Evolutionary conservation across 2,888 invertebrate genomes (phyloP).

Genomic region (Pedicia rivosa): DNA sequence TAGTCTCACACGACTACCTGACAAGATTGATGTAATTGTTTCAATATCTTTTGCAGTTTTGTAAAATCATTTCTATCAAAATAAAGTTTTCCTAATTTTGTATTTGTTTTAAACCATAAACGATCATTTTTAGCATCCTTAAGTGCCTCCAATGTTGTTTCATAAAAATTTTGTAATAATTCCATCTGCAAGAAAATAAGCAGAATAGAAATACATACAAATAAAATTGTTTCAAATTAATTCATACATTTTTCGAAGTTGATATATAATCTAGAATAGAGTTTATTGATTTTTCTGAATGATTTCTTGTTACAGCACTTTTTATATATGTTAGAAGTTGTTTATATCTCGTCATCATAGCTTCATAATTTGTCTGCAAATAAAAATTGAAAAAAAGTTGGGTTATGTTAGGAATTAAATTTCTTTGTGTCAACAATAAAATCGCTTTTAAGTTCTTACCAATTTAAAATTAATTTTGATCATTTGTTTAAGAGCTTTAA

Average conservation of each 20-base stretch:
- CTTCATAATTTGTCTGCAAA: constrained; percentile 69
- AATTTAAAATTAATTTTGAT: constrained; percentile 98
- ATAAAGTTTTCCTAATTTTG: constrained; percentile 94
- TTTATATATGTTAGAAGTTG: constrained; percentile 96
- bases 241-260: constrained; percentile 94
- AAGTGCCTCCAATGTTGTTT: constrained; percentile 83
- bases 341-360: constrained; percentile 93
- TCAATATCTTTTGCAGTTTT: constrained; percentile 89
- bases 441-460: too few relatives aligned
- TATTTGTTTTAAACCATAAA: constrained; percentile 99
- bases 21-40: constrained; percentile 93
- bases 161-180: constrained; percentile 93
- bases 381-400: too few relatives aligned
- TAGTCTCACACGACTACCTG: too few relatives aligned
- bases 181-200: constrained; percentile 57
- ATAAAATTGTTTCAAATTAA: constrained; percentile 17
- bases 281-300: constrained; percentile 98
- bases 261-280: constrained; percentile 99
- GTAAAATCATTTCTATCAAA: constrained; percentile 91
- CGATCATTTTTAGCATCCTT: constrained; percentile 98
- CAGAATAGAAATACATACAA: constrained; percentile 5
- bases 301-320: constrained; percentile 97
- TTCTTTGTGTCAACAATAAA: too few relatives aligned
- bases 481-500: constrained; percentile 99
- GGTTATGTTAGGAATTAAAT: too few relatives aligned